These are phyloP conservation scores for Drosophila persimilis DNA, from an alignment of 1,140 invertebrate species.

Conservation along the genomic window DNA sequence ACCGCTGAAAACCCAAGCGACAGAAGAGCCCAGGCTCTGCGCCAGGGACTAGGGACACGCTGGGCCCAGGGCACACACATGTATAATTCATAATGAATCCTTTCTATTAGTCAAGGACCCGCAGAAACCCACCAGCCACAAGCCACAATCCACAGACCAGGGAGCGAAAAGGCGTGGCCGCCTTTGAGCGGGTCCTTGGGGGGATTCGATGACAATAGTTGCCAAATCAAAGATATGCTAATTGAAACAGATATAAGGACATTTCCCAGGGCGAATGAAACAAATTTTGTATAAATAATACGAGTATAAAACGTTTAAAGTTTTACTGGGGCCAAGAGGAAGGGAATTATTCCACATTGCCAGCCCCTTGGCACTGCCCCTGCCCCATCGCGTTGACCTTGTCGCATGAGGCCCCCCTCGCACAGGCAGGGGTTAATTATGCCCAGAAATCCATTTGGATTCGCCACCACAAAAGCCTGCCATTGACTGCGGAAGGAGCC, in stretches of 20 bases:
- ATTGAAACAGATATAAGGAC: slow-evolving; percentile 79
- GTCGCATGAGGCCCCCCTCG: background rate
- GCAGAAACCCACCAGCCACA: slow-evolving; percentile 14
- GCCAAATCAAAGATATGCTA: slow-evolving; percentile 80
- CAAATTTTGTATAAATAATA: slow-evolving; percentile 72
- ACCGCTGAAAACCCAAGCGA: slow-evolving; percentile 60
- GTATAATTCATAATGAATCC: slow-evolving; percentile 82
- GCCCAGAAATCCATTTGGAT: slow-evolving; percentile 73
- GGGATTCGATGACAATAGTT: slow-evolving; percentile 57
- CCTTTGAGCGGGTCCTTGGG: slow-evolving; percentile 66
- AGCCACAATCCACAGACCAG: slow-evolving; percentile 1
- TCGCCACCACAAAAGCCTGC: slow-evolving; percentile 31
- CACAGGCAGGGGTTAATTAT: slow-evolving; percentile 65
- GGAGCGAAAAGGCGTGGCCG: slow-evolving; percentile 36
- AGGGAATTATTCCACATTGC: slow-evolving; percentile 50
- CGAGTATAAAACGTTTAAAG: slow-evolving; percentile 66
- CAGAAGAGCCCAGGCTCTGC: too few species aligned
- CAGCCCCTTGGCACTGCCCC: too few species aligned
- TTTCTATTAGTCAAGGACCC: slow-evolving; percentile 72
- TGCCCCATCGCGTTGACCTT: slow-evolving; percentile 15
- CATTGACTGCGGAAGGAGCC: slow-evolving; percentile 43
- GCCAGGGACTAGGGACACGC: slow-evolving; percentile 7
- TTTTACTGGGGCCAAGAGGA: slow-evolving; percentile 22
- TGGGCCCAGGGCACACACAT: slow-evolving; percentile 23
- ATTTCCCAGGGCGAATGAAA: slow-evolving; percentile 69